These are phyloP conservation scores for Geotrupes spiniger DNA, from an alignment of 2,888 invertebrate genomes.

Conservation along the genomic window DNA sequence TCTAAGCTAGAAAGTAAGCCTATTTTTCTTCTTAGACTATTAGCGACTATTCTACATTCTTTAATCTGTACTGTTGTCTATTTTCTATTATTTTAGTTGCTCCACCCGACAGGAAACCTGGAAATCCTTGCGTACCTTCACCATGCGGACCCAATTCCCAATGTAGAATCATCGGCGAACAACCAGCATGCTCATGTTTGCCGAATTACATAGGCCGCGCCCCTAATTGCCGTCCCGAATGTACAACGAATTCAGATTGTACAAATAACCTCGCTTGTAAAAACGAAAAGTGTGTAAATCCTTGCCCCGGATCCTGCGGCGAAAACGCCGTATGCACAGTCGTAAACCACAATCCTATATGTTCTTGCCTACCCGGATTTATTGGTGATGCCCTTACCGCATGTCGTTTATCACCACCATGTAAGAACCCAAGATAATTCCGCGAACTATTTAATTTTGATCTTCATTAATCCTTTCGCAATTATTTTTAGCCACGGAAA, in stretches of 20 bases:
- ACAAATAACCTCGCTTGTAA: slow-evolving; percentile 77
- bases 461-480: not conserved
- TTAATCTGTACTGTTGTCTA: slow-evolving; percentile 15
- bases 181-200: slow-evolving; percentile 82
- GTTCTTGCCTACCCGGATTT: slow-evolving; percentile 79
- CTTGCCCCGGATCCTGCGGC: slow-evolving; percentile 79
- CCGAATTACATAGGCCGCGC: slow-evolving; percentile 79
- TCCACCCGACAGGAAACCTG: slow-evolving; percentile 45
- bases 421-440: slow-evolving; percentile 39
- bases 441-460: not conserved
- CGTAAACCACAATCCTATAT: slow-evolving; percentile 78
- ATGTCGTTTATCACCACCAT: slow-evolving; percentile 51
- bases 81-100: slow-evolving; percentile 44
- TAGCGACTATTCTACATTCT: slow-evolving; percentile 6
- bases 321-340: slow-evolving; percentile 77
- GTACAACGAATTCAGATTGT: slow-evolving; percentile 77
- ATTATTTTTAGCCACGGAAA: slow-evolving; percentile 57
- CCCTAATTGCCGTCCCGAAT: slow-evolving; percentile 83
- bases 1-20: slow-evolving; percentile 25
- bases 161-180: slow-evolving; percentile 74
- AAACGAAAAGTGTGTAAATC: slow-evolving; percentile 78
- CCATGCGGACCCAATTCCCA: slow-evolving; percentile 83
- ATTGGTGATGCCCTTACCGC: slow-evolving; percentile 71
- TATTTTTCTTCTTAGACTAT: slow-evolving; percentile 8
- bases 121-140: slow-evolving; percentile 74